Base-by-base conservation (phyloP, 2,113 vertebrate genomes). In the Hippolais icterina region DNA sequence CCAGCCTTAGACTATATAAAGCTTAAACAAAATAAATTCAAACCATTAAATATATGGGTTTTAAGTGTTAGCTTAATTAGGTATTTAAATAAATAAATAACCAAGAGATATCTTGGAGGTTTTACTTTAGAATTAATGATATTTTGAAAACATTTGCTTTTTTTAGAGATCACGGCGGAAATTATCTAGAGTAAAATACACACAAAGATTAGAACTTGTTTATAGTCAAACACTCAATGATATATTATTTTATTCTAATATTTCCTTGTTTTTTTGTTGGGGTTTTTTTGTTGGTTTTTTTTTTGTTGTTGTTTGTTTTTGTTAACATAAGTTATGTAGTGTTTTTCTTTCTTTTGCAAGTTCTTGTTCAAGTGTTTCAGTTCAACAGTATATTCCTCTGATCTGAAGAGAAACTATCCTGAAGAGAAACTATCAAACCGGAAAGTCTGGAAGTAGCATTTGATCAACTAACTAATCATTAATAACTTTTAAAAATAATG, bases 281-380 rank as follows among this genome's bases (percentile, higher is more conserved):
- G 12, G 41, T 16, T 44, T 44, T 42, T 46, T 46, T 46, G 6
- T 8, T 46, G 41, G 41, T 6, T 46, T 46, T 46, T 46, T 46
- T 19, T 7, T 19, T 46, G 15, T 44, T 20, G 12, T 5, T 29
- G 12, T 12, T 13, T 57, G 22, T n/a, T 35, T 56, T 54, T 10
- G 2, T 57, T 46, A 70, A 52, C 0, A 0, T 9, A 35, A 23
- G 0, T 52, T 87, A 53, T 49, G 1, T 33, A 49, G 3, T 37
- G 4, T 9, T 70, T 71, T 80, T 61, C 9, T 84, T 90, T 79
- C 28, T 53, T 81, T 74, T 61, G 2, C 10, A 70, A 69, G 9
- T 29, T 57, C 31, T 93, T 60, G 1, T 31, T 37, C 12, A 33
- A 33, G 47, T 54, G 44, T 3, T 22, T 81, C 44, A 41, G 35